A percentile compares a stretch with the other conserved stretches of the same genome.
phyloP scores from a whole-genome alignment of 2,888 invertebrate species.

The Tetramorium bicarinatum region DNA sequence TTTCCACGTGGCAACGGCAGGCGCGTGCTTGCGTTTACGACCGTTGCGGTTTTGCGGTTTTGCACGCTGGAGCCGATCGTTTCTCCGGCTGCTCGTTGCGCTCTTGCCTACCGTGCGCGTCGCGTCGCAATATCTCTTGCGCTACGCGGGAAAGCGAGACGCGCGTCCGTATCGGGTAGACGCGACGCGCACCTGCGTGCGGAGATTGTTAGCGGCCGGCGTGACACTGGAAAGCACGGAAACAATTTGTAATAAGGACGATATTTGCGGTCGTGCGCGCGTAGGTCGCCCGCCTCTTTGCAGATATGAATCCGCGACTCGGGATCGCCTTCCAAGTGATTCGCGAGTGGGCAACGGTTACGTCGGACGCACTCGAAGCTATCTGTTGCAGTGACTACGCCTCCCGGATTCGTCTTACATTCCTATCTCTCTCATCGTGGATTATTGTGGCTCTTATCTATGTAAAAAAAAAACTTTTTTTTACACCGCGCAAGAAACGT shows the following conservation, averaged over 20 bases:
- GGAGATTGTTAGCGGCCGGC: slow-evolving; percentile 52
- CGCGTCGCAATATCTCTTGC: slow-evolving; percentile 38
- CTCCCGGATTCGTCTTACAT: not conserved
- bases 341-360: slow-evolving; percentile 21
- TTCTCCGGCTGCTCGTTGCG: slow-evolving; percentile 53
- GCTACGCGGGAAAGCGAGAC: slow-evolving; percentile 35
- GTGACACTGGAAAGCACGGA: slow-evolving; percentile 38
- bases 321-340: slow-evolving; percentile 18
- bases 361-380: not conserved
- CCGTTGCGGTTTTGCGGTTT: slow-evolving; percentile 77
- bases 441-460: not conserved
- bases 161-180: not conserved
- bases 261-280: slow-evolving; percentile 54
- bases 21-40: slow-evolving; percentile 77
- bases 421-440: not conserved
- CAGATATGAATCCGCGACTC: slow-evolving; percentile 27
- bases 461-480: not conserved
- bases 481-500: not conserved
- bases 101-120: slow-evolving; percentile 56
- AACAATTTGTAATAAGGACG: slow-evolving; percentile 53
- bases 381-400: not conserved
- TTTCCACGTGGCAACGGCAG: slow-evolving; percentile 66
- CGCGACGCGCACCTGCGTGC: slow-evolving; percentile 44
- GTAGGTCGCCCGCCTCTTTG: slow-evolving; percentile 18
- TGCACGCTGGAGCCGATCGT: slow-evolving; percentile 60